These are phyloP conservation scores for Blastomussa wellsi DNA, from an alignment of 92 coral and sea anemone species.

Conservation along the genomic window DNA sequence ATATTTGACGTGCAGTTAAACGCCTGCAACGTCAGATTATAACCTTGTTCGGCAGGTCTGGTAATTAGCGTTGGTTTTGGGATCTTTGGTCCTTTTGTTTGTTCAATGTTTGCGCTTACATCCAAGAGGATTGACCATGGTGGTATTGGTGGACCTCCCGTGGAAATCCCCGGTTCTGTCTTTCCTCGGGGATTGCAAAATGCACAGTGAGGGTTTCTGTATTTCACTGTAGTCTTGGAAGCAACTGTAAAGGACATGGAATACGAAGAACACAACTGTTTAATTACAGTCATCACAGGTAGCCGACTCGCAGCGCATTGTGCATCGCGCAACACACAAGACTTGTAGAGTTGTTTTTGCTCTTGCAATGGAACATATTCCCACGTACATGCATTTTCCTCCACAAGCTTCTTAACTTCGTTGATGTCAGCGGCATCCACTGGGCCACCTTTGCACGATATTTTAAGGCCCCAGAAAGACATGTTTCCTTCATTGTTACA, in stretches of 20 bases:
- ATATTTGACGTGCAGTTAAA: constrained; percentile 3
- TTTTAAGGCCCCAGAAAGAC: constrained; percentile 9
- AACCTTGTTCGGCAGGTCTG: background rate
- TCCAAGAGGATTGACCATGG: constrained; percentile 29
- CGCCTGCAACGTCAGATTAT: background rate
- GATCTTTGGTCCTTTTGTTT: background rate
- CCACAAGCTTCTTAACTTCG: background rate
- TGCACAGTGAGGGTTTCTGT: constrained; percentile 25
- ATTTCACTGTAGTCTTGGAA: background rate
- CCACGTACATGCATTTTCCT: constrained; percentile 1
- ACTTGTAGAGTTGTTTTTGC: background rate
- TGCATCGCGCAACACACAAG: background rate
- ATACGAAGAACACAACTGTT: constrained; percentile 1
- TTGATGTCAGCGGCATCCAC: background rate
- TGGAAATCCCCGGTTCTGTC: background rate
- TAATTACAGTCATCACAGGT: constrained; percentile 15
- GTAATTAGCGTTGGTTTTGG: background rate
- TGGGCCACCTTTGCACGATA: background rate
- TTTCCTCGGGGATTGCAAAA: constrained; percentile 31
- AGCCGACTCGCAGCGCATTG: background rate
- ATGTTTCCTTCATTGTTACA: background rate
- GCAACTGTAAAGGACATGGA: background rate
- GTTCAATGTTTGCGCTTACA: background rate
- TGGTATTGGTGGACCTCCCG: background rate
- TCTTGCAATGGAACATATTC: background rate